A percentile compares a stretch with the other conserved stretches of the same genome.
These are phyloP conservation scores for Asbolus verrucosus DNA, from an alignment of 1,140 invertebrate species.

Conservation along the genomic window DNA sequence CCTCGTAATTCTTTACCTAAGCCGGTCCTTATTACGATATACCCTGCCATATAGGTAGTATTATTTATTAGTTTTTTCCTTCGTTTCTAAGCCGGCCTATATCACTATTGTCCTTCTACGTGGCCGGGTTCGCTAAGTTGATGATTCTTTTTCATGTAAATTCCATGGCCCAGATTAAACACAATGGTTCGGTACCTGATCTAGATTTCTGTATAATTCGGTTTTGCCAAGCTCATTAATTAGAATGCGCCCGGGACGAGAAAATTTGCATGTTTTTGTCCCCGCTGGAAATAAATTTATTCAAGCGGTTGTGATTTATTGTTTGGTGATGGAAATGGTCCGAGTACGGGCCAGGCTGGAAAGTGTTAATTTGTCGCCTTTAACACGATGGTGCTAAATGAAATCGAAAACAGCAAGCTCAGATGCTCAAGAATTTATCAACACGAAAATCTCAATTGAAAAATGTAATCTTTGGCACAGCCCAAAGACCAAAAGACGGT, in stretches of 20 bases:
- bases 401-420: background rate
- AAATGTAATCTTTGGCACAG: no score
- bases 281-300: background rate
- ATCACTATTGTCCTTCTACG: conserved; percentile 47
- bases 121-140: conserved; percentile 39
- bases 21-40: conserved; percentile 43
- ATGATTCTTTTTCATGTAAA: conserved; percentile 49
- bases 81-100: conserved; percentile 41
- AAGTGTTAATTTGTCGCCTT: conserved; percentile 17
- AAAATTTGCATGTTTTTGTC: conserved; percentile 45
- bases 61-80: conserved; percentile 51
- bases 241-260: conserved; percentile 38
- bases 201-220: no score
- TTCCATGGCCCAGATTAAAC: conserved; percentile 46
- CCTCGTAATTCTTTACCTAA: conserved; percentile 48
- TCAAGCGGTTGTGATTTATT: background rate
- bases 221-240: conserved; percentile 48
- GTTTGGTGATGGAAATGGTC: no score
- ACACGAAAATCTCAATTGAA: no score
- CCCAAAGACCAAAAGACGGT: no score
- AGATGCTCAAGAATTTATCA: no score
- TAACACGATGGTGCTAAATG: conserved; percentile 1
- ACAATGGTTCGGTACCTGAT: conserved; percentile 45
- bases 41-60: no score
- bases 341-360: background rate